Percentiles rank a stretch among this genome's conserved stretches.
These are phyloP conservation scores for Anorthoa munda DNA, from an alignment of 2,888 invertebrate genomes.

Conservation along the genomic window DNA sequence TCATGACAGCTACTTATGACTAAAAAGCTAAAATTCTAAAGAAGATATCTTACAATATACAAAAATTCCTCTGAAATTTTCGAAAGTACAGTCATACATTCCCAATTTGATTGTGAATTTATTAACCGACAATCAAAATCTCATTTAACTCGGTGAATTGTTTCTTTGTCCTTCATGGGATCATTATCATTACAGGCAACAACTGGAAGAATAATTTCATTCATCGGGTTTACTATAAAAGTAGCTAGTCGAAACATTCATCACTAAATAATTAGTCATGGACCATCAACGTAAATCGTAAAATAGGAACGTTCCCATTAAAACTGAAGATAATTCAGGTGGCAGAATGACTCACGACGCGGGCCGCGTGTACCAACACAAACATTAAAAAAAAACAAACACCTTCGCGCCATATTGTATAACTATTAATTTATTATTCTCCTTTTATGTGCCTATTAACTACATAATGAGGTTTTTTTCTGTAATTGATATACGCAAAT, in stretches of 20 bases:
- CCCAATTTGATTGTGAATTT: constrained; percentile 48
- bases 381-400: constrained; percentile 73
- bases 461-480: constrained; percentile 35
- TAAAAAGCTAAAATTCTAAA: constrained; percentile 1
- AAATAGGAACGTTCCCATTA: constrained; percentile 75
- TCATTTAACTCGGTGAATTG: constrained; percentile 57
- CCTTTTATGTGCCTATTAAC: constrained; percentile 29
- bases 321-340: constrained; percentile 83
- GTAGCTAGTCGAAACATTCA: constrained; percentile 68
- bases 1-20: neutral
- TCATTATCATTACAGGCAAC: constrained; percentile 66
- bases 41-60: neutral
- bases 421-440: constrained; percentile 45
- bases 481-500: constrained; percentile 20
- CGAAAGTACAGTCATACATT: constrained; percentile 27
- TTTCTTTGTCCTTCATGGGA: constrained; percentile 53
- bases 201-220: constrained; percentile 64
- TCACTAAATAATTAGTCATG: constrained; percentile 79
- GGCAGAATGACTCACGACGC: constrained; percentile 78
- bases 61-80: constrained; percentile 10
- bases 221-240: constrained; percentile 60
- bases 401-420: constrained; percentile 52
- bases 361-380: constrained; percentile 76
- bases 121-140: constrained; percentile 64
- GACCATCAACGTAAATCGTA: constrained; percentile 79